Evolutionary conservation across 2,797 vertebrate species (phyloP), one percentile per base, ranked within the genome.

Genomic region (Acestrorhynchus altus): DNA sequence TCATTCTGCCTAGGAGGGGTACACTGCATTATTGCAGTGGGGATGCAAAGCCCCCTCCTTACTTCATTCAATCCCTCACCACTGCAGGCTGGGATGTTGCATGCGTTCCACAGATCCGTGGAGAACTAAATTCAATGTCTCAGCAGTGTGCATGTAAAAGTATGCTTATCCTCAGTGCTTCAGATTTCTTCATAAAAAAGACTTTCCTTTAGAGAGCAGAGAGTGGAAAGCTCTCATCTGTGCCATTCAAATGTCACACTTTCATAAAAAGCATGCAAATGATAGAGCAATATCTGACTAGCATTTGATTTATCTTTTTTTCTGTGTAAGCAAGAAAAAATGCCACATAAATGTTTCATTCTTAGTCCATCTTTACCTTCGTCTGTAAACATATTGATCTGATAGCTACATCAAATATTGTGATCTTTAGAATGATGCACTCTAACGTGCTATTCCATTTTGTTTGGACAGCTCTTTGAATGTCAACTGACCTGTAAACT

Each of bases 1-100:
- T 78, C 63, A 66, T 64, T 66, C 61, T 72, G 59, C 42, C 67
- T 9, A 31, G 61, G 54, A 60, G 24, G 24, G 44, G 18, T 64
- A 68, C 18, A 35, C 76, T 69, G 49, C 49, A 54, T 65, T 57
- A 78, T 40, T 56, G 68, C 69, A 11, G 40, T 31, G 44, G 40
- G 44, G 60, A 65, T 22, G 67, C 47, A 39, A 69, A 52, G 28
- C 49, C 65, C 46, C 46, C 8, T 35, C 40, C n/a, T 0, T 26
- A 46, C 26, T 64, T 61, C 28, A 44, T 72, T 76, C 66, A 75
- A 60, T 52, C 65, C 18, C 42, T 71, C 52, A 39, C 26, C 16
- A 12, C 31, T 56, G 35, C 65, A 78, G 22, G 47, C 60, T 57
- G 71, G 69, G 64, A 71, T 35, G 40, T 47, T 65, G 60, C 49